Percentiles rank a stretch among this genome's conserved stretches.
Conservation (phyloP, 1,140 invertebrate species). For the Zeugodacus cucurbitae region DNA sequence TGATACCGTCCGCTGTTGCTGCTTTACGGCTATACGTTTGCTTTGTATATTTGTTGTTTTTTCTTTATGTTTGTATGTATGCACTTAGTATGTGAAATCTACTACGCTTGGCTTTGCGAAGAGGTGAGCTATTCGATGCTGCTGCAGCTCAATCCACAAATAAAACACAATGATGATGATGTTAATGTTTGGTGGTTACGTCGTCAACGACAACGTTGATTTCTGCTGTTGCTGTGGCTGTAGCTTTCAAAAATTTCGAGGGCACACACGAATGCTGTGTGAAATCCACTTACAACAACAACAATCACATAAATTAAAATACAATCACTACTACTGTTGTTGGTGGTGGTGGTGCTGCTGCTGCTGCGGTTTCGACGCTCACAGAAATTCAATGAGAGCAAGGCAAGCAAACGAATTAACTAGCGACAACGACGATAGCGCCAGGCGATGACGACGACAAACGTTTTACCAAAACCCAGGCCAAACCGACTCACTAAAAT, state of each 20-base stretch:
- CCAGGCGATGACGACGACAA: not conserved
- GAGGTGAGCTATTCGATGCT: not conserved
- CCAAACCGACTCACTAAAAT: not conserved
- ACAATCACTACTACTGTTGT: not conserved
- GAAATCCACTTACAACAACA: not conserved
- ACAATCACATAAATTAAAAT: not conserved
- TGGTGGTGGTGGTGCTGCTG: not conserved
- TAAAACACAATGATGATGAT: slow-evolving; percentile 16
- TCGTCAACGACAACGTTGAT: slow-evolving; percentile 15
- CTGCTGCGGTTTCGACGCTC: not conserved
- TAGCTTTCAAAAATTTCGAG: slow-evolving; percentile 22
- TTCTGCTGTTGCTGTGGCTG: not conserved
- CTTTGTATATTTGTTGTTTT: not conserved
- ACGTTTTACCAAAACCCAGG: not conserved
- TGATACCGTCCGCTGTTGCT: not conserved
- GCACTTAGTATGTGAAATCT: not conserved
- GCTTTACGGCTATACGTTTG: not conserved
- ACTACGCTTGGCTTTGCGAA: not conserved
- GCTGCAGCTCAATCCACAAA: slow-evolving; percentile 11
- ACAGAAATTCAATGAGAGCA: slow-evolving; percentile 14
- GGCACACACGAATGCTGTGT: slow-evolving; percentile 18
- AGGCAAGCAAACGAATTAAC: not conserved
- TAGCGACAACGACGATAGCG: not conserved
- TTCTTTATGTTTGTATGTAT: not conserved
- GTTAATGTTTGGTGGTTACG: not conserved